Evolutionary conservation across 2,113 vertebrate species (phyloP).

Genomic region (Furnarius figulus): DNA sequence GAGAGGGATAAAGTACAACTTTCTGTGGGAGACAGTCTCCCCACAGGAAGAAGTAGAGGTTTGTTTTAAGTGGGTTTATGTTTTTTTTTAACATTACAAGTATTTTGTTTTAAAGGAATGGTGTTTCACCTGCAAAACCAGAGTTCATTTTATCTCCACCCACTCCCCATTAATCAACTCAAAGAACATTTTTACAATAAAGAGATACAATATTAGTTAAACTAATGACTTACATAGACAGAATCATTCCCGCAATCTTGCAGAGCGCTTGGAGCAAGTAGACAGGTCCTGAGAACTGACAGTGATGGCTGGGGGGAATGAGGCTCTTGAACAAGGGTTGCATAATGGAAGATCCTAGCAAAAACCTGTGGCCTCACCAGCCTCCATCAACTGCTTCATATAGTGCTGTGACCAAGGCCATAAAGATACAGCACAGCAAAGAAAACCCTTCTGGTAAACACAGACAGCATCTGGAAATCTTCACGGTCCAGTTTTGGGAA

Average conservation of each 20-base stretch:
- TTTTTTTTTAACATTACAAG: neutral
- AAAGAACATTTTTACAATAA: conserved; percentile 49
- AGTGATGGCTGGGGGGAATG: fast-evolving
- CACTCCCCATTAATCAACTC: conserved; percentile 55
- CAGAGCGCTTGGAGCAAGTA: neutral
- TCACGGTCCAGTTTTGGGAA: fast-evolving
- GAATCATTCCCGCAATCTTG: neutral
- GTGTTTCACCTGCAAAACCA: conserved; percentile 63
- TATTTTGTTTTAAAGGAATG: conserved; percentile 61
- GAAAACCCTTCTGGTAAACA: neutral
- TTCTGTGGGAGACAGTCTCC: conserved; percentile 34
- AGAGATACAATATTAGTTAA: conserved; percentile 60
- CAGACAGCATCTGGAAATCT: neutral
- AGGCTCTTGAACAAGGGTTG: neutral
- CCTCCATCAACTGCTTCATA: fast-evolving
- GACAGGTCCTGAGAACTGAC: conserved; percentile 24
- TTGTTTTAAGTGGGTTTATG: conserved; percentile 59
- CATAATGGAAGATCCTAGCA: neutral
- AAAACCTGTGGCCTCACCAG: neutral
- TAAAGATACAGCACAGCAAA: fast-evolving
- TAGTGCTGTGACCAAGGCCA: neutral
- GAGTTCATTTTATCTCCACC: conserved; percentile 62
- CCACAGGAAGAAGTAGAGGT: conserved; percentile 47
- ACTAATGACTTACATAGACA: conserved; percentile 44
- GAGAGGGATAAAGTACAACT: neutral